A percentile compares a stretch with the other conserved stretches of the same genome.
Conservation (phyloP, 2,888 invertebrate species). For the Oasisia sp. region DNA sequence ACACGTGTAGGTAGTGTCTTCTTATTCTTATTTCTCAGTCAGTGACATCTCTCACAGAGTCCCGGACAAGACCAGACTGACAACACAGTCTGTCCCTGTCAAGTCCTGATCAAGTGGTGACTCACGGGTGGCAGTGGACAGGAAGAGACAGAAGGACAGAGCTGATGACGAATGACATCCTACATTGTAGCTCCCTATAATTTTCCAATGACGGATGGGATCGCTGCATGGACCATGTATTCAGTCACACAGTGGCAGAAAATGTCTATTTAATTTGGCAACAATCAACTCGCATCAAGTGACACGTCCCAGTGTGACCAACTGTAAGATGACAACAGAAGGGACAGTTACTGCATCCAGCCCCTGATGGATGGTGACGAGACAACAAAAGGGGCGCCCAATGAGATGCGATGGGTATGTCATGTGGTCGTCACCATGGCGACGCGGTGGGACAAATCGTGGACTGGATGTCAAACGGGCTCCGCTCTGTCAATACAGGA, state of each 20-base stretch:
- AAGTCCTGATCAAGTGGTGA: no score
- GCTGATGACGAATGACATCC: background rate
- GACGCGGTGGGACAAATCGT: background rate
- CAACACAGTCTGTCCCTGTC: no score
- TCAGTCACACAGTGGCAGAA: background rate
- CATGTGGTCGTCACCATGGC: background rate
- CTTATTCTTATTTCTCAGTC: background rate
- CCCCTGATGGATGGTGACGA: conserved; percentile 9
- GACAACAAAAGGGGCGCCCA: background rate
- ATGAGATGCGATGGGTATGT: background rate
- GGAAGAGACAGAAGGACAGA: background rate
- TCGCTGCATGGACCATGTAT: background rate
- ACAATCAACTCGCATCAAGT: background rate
- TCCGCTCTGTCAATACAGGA: background rate
- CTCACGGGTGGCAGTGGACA: no score
- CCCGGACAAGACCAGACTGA: background rate
- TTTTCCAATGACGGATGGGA: background rate
- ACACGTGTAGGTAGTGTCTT: background rate
- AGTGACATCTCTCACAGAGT: background rate
- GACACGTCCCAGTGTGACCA: background rate
- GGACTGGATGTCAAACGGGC: background rate
- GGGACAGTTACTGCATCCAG: background rate
- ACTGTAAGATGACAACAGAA: background rate
- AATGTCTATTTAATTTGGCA: background rate
- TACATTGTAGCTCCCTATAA: background rate